Evolutionary conservation across 2,888 invertebrate genomes (phyloP), one percentile per base, ranked within the genome.

Genomic region (Acrocyrtus sp.): DNA sequence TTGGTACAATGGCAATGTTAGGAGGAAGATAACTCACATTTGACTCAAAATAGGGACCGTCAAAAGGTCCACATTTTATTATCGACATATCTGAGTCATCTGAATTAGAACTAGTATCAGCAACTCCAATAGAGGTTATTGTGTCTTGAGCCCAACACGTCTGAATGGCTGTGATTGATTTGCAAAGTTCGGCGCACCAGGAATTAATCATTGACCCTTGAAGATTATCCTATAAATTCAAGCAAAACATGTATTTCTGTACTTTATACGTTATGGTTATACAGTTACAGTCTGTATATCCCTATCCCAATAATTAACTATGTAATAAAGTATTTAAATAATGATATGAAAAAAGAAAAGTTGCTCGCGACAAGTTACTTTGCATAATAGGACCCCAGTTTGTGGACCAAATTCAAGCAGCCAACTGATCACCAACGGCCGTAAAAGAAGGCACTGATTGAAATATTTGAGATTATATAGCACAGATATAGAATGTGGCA

Each of bases 181-280:
- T 81, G 41, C 81, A 81, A 2, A 81, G 61, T 48, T 81, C 81
- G 0, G 81, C 81, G 66, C 80, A 80, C 81, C 81, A 81, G 3
- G 81, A 81, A 66, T 81, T 81, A 24, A 81, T 80, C 78, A 79
- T 78, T 3, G 81, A 81, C 51, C 77, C 77, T 34, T 81, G 78
- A 8, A 81, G 61, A 56, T 78, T 78, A 45, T 79, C 75, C 80
- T 81, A 43, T 6, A 62, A 72, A 39, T 41, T 27, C 21, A 3
- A 62, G 53, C 26, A 50, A 58, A 62, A 29, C n/a, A 47, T 21
- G 41, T 17, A 29, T 62, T 41, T 26, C 2, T 26, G 45, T 17
- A n/a, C n/a, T n/a, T n/a, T n/a, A 3, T n/a, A n/a, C n/a, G n/a
- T n/a, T n/a, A n/a, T n/a, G n/a, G n/a, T n/a, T 12, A n/a, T n/a